A percentile compares a stretch with the other conserved stretches of the same genome.
These are phyloP conservation scores for Sinocyclocheilus anophthalmus DNA, from an alignment of 2,113 vertebrate species.

Conservation along the genomic window DNA sequence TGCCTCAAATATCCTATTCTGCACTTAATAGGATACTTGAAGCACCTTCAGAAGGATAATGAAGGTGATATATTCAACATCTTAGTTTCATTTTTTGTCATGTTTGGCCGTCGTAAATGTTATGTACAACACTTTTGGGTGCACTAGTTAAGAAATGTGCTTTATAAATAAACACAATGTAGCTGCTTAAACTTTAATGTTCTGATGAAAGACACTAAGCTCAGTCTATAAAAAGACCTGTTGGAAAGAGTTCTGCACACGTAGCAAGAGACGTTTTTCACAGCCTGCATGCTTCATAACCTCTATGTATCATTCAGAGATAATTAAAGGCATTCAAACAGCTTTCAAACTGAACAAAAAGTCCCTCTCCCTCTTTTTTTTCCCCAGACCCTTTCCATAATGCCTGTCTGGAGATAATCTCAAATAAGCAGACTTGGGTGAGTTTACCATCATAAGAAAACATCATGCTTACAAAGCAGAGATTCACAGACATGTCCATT, in stretches of 20 bases:
- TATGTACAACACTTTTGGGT: background rate
- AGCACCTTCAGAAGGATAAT: background rate
- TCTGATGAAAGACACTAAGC: background rate
- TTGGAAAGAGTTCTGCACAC: background rate
- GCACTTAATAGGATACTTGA: background rate
- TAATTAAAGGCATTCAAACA: background rate
- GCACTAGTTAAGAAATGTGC: background rate
- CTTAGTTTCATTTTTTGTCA: background rate
- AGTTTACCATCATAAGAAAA: conserved; percentile 41
- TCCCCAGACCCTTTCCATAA: conserved; percentile 32
- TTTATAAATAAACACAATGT: background rate
- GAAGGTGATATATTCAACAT: background rate
- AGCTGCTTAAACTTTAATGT: background rate
- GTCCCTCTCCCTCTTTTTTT: conserved; percentile 16
- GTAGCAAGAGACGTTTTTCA: background rate
- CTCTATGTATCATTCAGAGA: background rate
- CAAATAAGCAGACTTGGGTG: conserved; percentile 30
- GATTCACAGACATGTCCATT: background rate
- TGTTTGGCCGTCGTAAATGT: background rate
- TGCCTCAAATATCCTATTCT: background rate
- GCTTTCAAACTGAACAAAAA: conserved; percentile 33
- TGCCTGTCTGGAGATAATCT: conserved; percentile 32
- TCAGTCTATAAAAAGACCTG: background rate
- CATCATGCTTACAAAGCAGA: background rate
- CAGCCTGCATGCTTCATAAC: background rate